Percentiles rank a stretch among this genome's conserved stretches.
These are phyloP conservation scores for Caenorhabditis angaria DNA, from an alignment of 2,888 invertebrate species.

Conservation along the genomic window DNA sequence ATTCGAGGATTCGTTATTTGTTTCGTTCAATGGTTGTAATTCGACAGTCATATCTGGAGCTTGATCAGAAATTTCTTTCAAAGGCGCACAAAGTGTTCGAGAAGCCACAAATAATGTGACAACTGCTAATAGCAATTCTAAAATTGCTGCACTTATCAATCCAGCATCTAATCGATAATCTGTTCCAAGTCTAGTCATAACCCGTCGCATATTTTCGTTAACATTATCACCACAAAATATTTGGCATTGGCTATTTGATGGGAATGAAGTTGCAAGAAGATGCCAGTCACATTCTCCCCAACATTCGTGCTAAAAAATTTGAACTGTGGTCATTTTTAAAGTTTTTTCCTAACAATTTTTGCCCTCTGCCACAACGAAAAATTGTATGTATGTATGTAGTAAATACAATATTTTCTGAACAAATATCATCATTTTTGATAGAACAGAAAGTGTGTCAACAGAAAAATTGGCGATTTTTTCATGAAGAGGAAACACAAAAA, in stretches of 20 bases:
- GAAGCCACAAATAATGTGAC: conserved; percentile 53
- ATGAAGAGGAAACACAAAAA: neutral
- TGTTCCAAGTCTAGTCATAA: conserved; percentile 68
- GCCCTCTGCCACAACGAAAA: no score
- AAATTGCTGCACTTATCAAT: conserved; percentile 57
- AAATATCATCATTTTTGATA: neutral
- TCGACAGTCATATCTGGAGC: conserved; percentile 25
- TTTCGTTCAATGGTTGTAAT: conserved; percentile 37
- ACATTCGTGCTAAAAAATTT: conserved; percentile 59
- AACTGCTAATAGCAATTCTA: conserved; percentile 56
- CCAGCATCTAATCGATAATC: conserved; percentile 67
- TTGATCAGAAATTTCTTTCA: conserved; percentile 39
- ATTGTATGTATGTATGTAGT: neutral
- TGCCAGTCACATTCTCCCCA: conserved; percentile 69
- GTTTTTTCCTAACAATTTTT: no score
- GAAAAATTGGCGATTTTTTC: neutral
- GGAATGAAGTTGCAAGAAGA: conserved; percentile 63
- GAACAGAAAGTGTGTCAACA: conserved; percentile 1
- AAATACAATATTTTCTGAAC: neutral
- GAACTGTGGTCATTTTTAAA: neutral
- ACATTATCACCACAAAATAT: conserved; percentile 66
- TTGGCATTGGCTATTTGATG: conserved; percentile 64
- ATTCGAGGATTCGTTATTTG: conserved; percentile 28
- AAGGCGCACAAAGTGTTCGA: conserved; percentile 46
- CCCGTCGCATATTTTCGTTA: conserved; percentile 57